Percentiles rank a stretch among this genome's conserved stretches.
phyloP scores from a whole-genome alignment of 2,113 vertebrate species.

The Circaetus cinerascens region DNA sequence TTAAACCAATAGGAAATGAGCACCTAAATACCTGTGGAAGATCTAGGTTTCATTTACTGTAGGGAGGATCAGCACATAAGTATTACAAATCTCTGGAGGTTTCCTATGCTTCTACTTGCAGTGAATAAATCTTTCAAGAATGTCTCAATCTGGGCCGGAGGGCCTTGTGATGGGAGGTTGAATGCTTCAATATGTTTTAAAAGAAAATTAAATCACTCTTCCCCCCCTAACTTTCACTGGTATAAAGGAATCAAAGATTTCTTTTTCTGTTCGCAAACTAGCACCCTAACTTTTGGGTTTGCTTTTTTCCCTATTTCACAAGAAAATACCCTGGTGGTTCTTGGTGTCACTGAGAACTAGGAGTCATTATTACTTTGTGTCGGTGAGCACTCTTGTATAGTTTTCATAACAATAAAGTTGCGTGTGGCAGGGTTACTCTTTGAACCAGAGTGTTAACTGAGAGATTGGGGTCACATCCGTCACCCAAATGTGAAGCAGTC shows the following conservation, averaged over 20 bases:
- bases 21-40: background rate
- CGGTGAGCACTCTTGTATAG: background rate
- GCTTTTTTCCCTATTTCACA: fast-evolving
- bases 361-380: background rate
- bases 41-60: background rate
- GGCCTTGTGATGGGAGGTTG: background rate
- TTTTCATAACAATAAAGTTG: background rate
- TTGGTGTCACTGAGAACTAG: background rate
- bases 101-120: background rate
- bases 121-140: background rate
- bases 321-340: background rate
- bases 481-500: background rate
- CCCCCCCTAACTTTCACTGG: background rate
- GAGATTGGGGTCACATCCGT: background rate
- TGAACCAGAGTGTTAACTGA: background rate
- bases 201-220: background rate
- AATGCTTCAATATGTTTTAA: background rate
- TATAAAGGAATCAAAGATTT: background rate
- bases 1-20: background rate
- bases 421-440: background rate
- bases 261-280: background rate
- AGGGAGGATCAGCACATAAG: background rate
- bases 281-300: background rate
- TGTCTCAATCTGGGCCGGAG: background rate
- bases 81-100: background rate